These are phyloP conservation scores for Plutella xylostella DNA, from an alignment of 2,888 invertebrate genomes.

Conservation along the genomic window DNA sequence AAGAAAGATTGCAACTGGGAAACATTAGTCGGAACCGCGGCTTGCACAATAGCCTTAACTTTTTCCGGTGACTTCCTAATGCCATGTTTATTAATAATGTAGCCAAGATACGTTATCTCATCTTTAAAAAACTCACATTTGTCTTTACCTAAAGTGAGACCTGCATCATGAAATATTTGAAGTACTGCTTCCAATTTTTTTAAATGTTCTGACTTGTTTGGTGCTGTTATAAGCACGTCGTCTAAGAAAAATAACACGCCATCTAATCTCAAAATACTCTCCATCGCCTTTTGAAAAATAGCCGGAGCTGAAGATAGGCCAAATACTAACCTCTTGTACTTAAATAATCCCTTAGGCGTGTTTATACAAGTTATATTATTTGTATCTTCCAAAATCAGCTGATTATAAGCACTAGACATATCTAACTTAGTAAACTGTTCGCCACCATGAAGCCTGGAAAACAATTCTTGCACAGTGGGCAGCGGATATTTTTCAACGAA, in stretches of 20 bases:
- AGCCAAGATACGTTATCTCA: conserved; percentile 2
- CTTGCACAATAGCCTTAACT: background rate
- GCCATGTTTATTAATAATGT: conserved; percentile 1
- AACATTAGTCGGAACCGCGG: background rate
- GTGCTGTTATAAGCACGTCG: background rate
- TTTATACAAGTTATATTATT: no score
- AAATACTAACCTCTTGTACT: no score
- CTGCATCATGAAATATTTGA: background rate
- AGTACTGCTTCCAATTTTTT: background rate
- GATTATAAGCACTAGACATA: no score
- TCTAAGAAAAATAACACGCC: background rate
- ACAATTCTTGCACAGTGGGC: no score
- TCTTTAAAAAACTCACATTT: conserved; percentile 3
- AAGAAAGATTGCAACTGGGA: conserved; percentile 2
- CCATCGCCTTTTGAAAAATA: no score
- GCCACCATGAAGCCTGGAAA: no score
- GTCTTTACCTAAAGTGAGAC: background rate
- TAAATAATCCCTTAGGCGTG: no score
- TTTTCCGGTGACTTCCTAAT: conserved; percentile 1
- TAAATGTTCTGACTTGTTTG: background rate
- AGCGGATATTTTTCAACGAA: no score
- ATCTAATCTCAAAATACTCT: no score
- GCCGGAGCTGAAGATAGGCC: no score
- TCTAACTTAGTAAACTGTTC: no score
- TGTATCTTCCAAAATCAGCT: no score